A percentile compares a stretch with the other conserved stretches of the same genome.
phyloP scores from a whole-genome alignment of 2,888 invertebrate species.

The Anorthoa munda region DNA sequence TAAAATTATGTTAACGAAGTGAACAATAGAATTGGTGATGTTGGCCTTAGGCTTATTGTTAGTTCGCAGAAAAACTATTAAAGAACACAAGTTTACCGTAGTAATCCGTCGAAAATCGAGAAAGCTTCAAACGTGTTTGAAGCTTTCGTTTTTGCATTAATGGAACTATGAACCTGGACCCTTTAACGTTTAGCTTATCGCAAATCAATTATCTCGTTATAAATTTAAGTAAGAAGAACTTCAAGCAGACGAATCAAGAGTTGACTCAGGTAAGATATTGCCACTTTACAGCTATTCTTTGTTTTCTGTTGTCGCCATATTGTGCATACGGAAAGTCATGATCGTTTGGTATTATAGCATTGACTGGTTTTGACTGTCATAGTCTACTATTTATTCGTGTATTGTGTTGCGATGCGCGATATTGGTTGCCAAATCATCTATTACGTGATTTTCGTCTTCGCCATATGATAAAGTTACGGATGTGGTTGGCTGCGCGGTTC shows the following conservation, averaged over 20 bases:
- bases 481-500: conserved; percentile 48
- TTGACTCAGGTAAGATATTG: conserved; percentile 95
- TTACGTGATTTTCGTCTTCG: conserved; percentile 53
- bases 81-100: conserved; percentile 85
- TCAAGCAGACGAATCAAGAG: conserved; percentile 97
- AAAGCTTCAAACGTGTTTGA: conserved; percentile 98
- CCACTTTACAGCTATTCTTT: conserved; percentile 76
- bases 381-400: conserved; percentile 58
- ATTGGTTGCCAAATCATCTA: conserved; percentile 65
- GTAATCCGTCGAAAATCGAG: conserved; percentile 94
- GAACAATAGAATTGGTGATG: conserved; percentile 89
- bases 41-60: conserved; percentile 87
- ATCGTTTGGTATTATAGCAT: conserved; percentile 60
- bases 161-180: conserved; percentile 99
- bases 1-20: conserved; percentile 85
- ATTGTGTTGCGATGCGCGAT: conserved; percentile 55
- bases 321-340: conserved; percentile 80
- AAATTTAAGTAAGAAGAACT: conserved; percentile 98
- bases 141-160: conserved; percentile 98
- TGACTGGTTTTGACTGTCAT: conserved; percentile 54
- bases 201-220: conserved; percentile 99
- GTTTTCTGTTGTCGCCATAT: conserved; percentile 89
- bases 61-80: conserved; percentile 86
- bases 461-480: conserved; percentile 47
- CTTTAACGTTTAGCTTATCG: conserved; percentile 99